These are phyloP conservation scores for Helicoverpa assulta DNA, from an alignment of 2,888 invertebrate genomes.

Conservation along the genomic window DNA sequence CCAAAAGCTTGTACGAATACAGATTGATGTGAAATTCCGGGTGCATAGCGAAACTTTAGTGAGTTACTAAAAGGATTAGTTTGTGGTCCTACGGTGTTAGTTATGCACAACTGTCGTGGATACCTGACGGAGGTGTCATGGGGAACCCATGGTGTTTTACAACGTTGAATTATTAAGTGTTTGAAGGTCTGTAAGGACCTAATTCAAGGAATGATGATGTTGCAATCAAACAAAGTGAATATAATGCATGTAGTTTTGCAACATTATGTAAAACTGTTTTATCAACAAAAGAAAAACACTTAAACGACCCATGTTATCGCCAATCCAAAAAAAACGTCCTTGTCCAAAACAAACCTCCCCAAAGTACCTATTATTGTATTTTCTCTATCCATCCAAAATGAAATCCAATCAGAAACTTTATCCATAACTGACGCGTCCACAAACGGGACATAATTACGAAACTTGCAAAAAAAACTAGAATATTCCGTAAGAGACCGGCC, in stretches of 20 bases:
- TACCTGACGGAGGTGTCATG: constrained; percentile 14
- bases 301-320: background rate
- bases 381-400: constrained; percentile 49
- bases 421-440: constrained; percentile 47
- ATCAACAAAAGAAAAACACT: background rate
- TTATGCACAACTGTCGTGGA: constrained; percentile 23
- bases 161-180: constrained; percentile 30
- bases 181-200: too few relatives aligned
- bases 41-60: constrained; percentile 18
- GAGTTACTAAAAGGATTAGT: constrained; percentile 31
- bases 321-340: constrained; percentile 10
- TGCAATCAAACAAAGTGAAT: background rate
- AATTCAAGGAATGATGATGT: background rate
- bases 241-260: too few relatives aligned
- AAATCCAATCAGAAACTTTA: constrained; percentile 56
- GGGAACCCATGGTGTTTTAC: constrained; percentile 14
- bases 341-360: constrained; percentile 6
- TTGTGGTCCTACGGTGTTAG: constrained; percentile 27
- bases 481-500: constrained; percentile 42
- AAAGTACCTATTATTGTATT: constrained; percentile 39
- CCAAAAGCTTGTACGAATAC: background rate
- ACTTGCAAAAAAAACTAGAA: constrained; percentile 41
- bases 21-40: constrained; percentile 7
- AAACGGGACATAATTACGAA: constrained; percentile 49
- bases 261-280: background rate